phyloP scores from a whole-genome alignment of 2,888 invertebrate genomes.

The Chymomyza amoena region DNA sequence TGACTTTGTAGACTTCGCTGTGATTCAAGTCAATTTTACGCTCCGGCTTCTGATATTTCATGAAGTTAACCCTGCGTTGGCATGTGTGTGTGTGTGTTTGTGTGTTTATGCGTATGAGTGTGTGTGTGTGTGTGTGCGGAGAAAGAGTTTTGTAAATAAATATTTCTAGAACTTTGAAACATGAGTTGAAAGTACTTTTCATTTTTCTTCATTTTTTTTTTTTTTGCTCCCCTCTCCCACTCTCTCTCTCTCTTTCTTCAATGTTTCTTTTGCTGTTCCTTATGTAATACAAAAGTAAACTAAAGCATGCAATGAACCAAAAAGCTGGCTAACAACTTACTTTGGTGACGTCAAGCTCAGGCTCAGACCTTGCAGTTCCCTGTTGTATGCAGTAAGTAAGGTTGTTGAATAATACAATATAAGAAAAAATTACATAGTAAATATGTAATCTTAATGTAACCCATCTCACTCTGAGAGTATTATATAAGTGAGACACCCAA shows the following conservation, averaged over 20 bases:
- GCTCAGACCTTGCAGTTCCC: conserved; percentile 61
- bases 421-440: neutral
- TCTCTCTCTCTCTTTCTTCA: neutral
- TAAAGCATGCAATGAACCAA: conserved; percentile 49
- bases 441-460: neutral
- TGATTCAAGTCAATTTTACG: conserved; percentile 86
- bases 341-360: conserved; percentile 56
- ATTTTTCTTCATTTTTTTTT: neutral
- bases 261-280: neutral
- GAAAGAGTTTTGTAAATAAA: neutral
- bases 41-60: conserved; percentile 91
- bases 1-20: conserved; percentile 89
- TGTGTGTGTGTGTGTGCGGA: neutral
- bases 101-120: neutral
- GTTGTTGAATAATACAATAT: neutral
- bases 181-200: neutral
- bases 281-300: neutral
- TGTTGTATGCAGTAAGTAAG: conserved; percentile 15
- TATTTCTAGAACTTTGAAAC: neutral
- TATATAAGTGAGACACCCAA: neutral
- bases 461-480: neutral
- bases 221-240: neutral
- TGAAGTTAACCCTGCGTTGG: conserved; percentile 88
- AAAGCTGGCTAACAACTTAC: conserved; percentile 44
- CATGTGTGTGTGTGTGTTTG: neutral